phyloP scores from a whole-genome alignment of 64 coral and sea anemone genomes.

The Stichodactyla mertensii region DNA sequence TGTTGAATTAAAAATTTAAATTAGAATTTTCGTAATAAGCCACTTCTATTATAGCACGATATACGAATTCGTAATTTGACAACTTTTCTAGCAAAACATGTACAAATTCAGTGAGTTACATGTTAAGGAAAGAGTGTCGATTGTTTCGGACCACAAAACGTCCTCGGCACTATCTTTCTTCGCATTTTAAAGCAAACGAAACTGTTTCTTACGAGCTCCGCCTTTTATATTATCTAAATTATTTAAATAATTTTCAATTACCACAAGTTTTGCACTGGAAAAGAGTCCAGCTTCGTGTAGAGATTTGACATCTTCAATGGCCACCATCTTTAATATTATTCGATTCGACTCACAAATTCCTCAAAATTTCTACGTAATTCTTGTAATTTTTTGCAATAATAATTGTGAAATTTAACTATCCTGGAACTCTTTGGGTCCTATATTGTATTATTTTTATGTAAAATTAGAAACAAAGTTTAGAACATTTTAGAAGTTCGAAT shows the following conservation, averaged over 20 bases:
- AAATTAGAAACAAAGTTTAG: background rate
- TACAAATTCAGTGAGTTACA: too few species aligned
- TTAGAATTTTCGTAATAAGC: background rate
- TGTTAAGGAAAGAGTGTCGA: too few species aligned
- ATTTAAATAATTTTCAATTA: constrained; percentile 8
- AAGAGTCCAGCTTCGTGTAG: constrained; percentile 78
- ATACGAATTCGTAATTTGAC: background rate
- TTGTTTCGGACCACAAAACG: too few species aligned
- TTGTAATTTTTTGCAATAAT: background rate
- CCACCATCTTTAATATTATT: background rate
- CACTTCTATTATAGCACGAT: background rate
- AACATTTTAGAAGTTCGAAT: background rate
- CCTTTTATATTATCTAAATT: background rate
- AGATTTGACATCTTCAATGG: constrained; percentile 72
- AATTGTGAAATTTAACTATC: background rate
- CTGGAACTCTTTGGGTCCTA: background rate
- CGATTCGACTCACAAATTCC: background rate
- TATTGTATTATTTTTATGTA: background rate
- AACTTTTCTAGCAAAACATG: too few species aligned
- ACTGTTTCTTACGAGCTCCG: background rate
- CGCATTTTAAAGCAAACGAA: too few species aligned
- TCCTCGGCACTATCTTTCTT: too few species aligned
- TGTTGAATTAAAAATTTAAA: constrained; percentile 18
- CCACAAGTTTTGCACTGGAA: constrained; percentile 66
- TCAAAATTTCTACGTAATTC: background rate